These are phyloP conservation scores for Cosmia trapezina DNA, from an alignment of 2,888 invertebrate genomes.

Conservation along the genomic window DNA sequence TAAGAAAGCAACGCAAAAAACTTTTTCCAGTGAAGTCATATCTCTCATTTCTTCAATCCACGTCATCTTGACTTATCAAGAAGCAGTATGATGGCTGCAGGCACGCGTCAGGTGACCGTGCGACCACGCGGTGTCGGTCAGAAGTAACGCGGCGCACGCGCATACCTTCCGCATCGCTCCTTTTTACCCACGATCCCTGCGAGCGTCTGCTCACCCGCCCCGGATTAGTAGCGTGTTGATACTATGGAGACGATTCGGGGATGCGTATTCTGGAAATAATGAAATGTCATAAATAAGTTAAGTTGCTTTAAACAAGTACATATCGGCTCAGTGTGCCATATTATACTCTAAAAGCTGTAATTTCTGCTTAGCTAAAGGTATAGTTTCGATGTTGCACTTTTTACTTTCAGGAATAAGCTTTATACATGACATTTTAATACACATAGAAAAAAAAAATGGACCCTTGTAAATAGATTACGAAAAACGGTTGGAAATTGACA, in stretches of 20 bases:
- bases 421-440: too few relatives aligned
- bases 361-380: background rate
- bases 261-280: constrained; percentile 43
- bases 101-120: constrained; percentile 44
- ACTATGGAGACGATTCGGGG: background rate
- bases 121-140: constrained; percentile 41
- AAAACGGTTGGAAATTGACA: background rate
- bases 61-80: constrained; percentile 5
- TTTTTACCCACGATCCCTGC: constrained; percentile 61
- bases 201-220: constrained; percentile 49
- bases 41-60: constrained; percentile 9
- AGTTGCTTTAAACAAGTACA: background rate
- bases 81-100: constrained; percentile 42
- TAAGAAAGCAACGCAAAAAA: too few relatives aligned
- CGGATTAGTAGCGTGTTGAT: constrained; percentile 32
- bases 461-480: background rate
- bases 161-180: constrained; percentile 54
- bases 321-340: background rate
- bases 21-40: background rate
- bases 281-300: background rate
- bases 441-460: too few relatives aligned
- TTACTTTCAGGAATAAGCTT: background rate
- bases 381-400: background rate
- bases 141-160: constrained; percentile 36
- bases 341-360: too few relatives aligned